phyloP scores from a whole-genome alignment of 2,113 vertebrate genomes.

The Taurulus bubalis region DNA sequence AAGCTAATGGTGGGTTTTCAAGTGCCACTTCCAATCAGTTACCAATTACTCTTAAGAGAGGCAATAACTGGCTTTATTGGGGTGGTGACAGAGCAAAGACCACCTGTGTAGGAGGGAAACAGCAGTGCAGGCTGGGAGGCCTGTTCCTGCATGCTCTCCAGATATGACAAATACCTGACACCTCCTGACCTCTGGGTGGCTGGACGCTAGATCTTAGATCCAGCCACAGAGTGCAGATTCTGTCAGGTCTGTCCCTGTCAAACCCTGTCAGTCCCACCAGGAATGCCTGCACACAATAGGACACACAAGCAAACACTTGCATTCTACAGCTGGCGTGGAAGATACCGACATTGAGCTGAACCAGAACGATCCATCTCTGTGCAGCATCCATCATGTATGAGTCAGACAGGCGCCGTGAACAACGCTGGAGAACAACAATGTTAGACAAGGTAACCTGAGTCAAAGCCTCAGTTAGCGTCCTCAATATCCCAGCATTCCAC shows the following conservation, averaged over 20 bases:
- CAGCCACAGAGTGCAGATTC: constrained; percentile 56
- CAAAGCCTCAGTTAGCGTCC: constrained; percentile 28
- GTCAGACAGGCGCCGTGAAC: constrained; percentile 49
- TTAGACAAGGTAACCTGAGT: constrained; percentile 33
- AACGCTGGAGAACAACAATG: constrained; percentile 5
- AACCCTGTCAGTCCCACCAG: constrained; percentile 11
- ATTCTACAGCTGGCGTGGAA: constrained; percentile 14
- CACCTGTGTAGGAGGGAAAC: constrained; percentile 55
- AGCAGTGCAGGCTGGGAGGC: constrained; percentile 33
- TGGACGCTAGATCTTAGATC: constrained; percentile 36
- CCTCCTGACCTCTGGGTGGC: constrained; percentile 57
- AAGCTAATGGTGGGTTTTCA: constrained; percentile 46
- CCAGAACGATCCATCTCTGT: constrained; percentile 52
- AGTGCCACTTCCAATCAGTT: constrained; percentile 52
- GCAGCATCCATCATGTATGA: constrained; percentile 39
- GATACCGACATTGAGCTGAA: constrained; percentile 51
- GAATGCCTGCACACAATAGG: constrained; percentile 37
- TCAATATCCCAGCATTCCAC: constrained; percentile 27
- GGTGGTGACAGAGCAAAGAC: constrained; percentile 62
- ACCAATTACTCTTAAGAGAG: constrained; percentile 53
- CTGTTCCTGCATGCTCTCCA: constrained; percentile 58
- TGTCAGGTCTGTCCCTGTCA: constrained; percentile 27
- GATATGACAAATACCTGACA: constrained; percentile 61
- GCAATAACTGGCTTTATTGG: constrained; percentile 70
- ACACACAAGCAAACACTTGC: constrained; percentile 59